Evolutionary conservation across 2,113 vertebrate species (phyloP).

Genomic region (Candoia aspera): DNA sequence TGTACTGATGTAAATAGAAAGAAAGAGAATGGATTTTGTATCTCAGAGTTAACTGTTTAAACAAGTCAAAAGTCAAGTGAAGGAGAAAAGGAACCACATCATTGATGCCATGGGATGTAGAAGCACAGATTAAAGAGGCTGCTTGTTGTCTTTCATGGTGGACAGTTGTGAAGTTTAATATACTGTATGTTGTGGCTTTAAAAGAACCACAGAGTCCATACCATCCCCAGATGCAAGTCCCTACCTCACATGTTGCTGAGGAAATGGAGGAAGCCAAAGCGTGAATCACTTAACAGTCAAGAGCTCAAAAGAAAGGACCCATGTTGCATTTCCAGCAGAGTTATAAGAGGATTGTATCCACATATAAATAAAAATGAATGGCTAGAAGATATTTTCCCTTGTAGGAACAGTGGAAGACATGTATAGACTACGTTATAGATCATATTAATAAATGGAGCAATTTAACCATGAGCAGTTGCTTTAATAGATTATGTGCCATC

Average conservation of each 20-base stretch:
- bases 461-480: background rate
- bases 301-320: background rate
- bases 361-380: background rate
- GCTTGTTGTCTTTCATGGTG: background rate
- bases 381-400: background rate
- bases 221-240: background rate
- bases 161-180: background rate
- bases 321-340: background rate
- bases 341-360: background rate
- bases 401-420: too few species aligned
- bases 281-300: conserved; percentile 13
- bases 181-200: background rate
- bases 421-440: background rate
- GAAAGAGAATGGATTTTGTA: background rate
- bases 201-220: background rate
- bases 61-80: background rate
- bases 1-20: background rate
- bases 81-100: background rate
- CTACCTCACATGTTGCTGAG: background rate
- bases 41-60: background rate
- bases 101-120: background rate
- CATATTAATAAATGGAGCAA: background rate
- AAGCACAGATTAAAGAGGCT: background rate
- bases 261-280: conserved; percentile 4
- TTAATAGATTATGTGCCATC: background rate